A percentile compares a stretch with the other conserved stretches of the same genome.
Evolutionary conservation across 2,113 vertebrate genomes (phyloP).

Genomic region (Patagioenas fasciata): DNA sequence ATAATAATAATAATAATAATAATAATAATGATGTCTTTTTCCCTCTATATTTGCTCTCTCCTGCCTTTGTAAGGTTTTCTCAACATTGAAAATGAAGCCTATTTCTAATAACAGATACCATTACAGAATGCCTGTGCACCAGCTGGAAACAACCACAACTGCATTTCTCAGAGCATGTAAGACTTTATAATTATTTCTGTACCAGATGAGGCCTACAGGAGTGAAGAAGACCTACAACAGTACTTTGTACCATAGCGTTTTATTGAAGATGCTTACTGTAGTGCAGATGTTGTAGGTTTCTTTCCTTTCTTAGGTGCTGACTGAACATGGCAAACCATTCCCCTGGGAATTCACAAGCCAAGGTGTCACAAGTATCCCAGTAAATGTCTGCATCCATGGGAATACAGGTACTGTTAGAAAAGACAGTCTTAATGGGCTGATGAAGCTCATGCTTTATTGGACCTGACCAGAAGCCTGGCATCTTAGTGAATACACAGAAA

Average conservation of each 20-base stretch:
- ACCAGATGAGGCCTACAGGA: neutral
- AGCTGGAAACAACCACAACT: neutral
- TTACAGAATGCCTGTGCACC: neutral
- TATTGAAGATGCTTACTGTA: neutral
- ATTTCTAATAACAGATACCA: neutral
- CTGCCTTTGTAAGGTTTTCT: neutral
- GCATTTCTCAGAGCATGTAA: neutral
- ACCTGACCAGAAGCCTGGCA: neutral
- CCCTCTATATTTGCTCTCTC: neutral
- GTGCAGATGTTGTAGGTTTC: neutral
- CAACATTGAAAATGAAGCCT: neutral
- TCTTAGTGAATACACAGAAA: accelerated
- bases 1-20: no score
- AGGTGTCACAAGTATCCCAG: neutral
- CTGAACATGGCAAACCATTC: neutral
- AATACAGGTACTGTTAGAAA: neutral
- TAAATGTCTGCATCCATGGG: neutral
- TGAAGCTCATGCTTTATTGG: neutral
- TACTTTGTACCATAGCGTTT: neutral
- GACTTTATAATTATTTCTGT: neutral
- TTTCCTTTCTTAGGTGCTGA: neutral
- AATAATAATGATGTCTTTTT: neutral
- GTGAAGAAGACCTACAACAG: neutral
- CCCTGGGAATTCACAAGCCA: accelerated
- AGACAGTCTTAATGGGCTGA: neutral